These are phyloP conservation scores for Sphenopsis melanotis DNA, from an alignment of 2,797 vertebrate species.

Conservation along the genomic window DNA sequence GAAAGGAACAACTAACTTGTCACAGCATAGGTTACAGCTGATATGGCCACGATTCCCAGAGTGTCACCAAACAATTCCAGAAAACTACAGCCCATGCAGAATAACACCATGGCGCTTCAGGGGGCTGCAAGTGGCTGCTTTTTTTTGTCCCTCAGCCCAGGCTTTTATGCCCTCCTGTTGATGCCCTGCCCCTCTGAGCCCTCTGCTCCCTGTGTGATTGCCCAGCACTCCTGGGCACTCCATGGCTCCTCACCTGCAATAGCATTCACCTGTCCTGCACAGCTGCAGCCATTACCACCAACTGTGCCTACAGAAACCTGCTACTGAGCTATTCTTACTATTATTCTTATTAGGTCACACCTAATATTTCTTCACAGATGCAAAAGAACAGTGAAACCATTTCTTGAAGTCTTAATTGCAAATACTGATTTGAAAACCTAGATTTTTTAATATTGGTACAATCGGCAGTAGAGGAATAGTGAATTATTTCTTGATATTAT, in stretches of 20 bases:
- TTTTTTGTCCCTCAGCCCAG: background rate
- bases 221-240: background rate
- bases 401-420: background rate
- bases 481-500: background rate
- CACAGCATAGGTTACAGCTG: background rate
- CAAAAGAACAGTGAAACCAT: background rate
- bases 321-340: background rate
- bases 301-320: background rate
- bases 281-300: background rate
- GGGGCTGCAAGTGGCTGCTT: background rate
- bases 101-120: fast-evolving
- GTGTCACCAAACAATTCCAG: background rate
- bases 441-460: background rate
- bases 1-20: background rate
- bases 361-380: background rate
- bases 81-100: background rate
- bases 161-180: background rate
- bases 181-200: background rate
- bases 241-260: background rate
- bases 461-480: background rate
- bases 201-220: background rate
- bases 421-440: background rate
- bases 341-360: background rate
- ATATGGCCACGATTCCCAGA: background rate
- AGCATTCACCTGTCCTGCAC: background rate